Percentiles rank a stretch among this genome's conserved stretches.
Conservation (phyloP, 2,797 vertebrate genomes). For the Alfaro cultratus region DNA sequence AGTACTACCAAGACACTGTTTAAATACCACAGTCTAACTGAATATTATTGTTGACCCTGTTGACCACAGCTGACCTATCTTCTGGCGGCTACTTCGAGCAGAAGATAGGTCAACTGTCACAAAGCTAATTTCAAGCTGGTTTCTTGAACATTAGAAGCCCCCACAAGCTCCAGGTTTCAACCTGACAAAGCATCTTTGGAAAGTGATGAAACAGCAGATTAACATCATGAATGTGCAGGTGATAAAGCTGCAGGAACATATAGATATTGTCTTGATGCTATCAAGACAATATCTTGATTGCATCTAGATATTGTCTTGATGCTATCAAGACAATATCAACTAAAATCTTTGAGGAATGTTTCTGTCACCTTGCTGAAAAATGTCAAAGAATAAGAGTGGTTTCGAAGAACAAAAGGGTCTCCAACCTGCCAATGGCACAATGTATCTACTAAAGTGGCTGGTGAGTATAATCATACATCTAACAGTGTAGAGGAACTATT, state of each 20-base stretch:
- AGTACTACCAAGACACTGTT: not conserved
- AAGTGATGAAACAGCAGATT: not conserved
- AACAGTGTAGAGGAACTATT: not conserved
- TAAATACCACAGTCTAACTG: not conserved
- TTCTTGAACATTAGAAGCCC: slow-evolving; percentile 24
- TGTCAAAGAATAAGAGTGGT: not conserved
- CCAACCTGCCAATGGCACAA: not conserved
- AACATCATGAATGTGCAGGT: not conserved
- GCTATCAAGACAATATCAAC: not conserved
- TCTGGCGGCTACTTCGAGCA: slow-evolving; percentile 59
- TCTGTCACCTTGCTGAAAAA: not conserved
- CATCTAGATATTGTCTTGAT: no score
- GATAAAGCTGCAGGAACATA: not conserved
- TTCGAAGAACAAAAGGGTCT: not conserved
- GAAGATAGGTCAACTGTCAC: not conserved
- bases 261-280: no score
- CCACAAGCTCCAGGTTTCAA: slow-evolving; percentile 10
- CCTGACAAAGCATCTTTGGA: not conserved
- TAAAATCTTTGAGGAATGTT: not conserved
- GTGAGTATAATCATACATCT: not conserved
- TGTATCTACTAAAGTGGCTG: not conserved
- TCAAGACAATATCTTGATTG: no score
- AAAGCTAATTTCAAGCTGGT: slow-evolving; percentile 24
- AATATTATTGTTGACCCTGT: not conserved
- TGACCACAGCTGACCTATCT: slow-evolving; percentile 21